Evolutionary conservation across 2,888 invertebrate species (phyloP), one percentile per base, ranked within the genome.

Genomic region (Notodonta dromedarius): DNA sequence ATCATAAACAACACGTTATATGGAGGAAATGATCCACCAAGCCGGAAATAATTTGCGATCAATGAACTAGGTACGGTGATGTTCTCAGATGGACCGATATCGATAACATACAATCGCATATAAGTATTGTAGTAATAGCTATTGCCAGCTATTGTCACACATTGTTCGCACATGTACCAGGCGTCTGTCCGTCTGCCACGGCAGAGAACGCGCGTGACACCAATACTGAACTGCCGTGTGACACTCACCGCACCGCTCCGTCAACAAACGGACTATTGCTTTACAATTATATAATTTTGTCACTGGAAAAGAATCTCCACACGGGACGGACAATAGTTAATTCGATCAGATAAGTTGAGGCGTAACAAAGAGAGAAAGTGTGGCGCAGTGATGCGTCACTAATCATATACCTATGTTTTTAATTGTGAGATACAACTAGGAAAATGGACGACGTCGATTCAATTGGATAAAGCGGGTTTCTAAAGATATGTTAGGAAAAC

Each of bases 331-430:
- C 53, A 65, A 63, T 56, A 55, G 60, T 67, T 63, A 71, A 51
- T 16, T 59, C 59, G 55, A 74, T 71, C 71, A 68, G 74, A 74
- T 74, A 74, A 63, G 59, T 60, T 61, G 53, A 63, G 66, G 52
- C 58, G 69, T 64, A 74, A 70, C 67, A 74, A 66, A 69, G 66
- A 66, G 70, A 57, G 76, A 76, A 76, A 76, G 76, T 67, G 46
- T 7, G 13, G 24, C 46, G 69, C 74, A 59, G 65, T 69, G 73
- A 65, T 57, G 70, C 66, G 61, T 39, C 55, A 60, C 70, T 73
- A 65, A 71, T 73, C 63, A 63, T 65, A 66, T 58, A 14, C 8
- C 1, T 24, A 58, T 65, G 62, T 40, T 66, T 57, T 57, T 71
- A 69, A 70, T 73, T 62, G 60, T 65, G 66, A 71, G 70, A 74